phyloP scores from a whole-genome alignment of 37 sponge, comb jelly and placozoan species.

The Cliona cf. orientalis region DNA sequence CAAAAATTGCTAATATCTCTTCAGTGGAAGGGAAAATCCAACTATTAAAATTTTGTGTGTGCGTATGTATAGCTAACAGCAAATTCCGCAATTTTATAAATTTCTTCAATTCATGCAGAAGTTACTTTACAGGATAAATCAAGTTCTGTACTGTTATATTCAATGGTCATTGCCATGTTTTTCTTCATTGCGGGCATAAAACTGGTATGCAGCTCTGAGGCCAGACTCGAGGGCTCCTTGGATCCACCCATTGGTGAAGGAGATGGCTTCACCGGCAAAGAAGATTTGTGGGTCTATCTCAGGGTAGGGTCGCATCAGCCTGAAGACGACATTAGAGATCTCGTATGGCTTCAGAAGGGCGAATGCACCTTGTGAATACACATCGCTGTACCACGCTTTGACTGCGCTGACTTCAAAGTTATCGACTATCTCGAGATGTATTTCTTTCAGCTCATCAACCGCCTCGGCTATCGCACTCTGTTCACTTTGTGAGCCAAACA shows the following conservation, averaged over 20 bases:
- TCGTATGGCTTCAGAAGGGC: constrained; percentile 35
- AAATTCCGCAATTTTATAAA: no score
- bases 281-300: constrained; percentile 16
- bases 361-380: constrained; percentile 52
- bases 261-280: constrained; percentile 77
- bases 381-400: constrained; percentile 58
- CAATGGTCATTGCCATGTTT: not conserved
- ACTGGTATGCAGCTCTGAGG: constrained; percentile 70
- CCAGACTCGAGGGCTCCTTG: constrained; percentile 78
- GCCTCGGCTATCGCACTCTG: constrained; percentile 45
- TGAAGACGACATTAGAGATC: not conserved
- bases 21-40: no score
- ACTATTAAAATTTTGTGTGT: no score
- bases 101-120: no score
- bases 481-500: constrained; percentile 38
- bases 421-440: constrained; percentile 55
- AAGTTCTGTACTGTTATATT: not conserved
- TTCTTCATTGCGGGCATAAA: constrained; percentile 54
- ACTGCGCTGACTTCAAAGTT: constrained; percentile 41
- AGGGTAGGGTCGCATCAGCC: constrained; percentile 29
- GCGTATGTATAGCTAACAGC: no score
- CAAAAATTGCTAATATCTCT: no score
- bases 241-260: constrained; percentile 68
- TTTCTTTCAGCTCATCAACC: constrained; percentile 34
- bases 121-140: no score